These are phyloP conservation scores for Patella pellucida DNA, from an alignment of 2,888 invertebrate species.

Conservation along the genomic window DNA sequence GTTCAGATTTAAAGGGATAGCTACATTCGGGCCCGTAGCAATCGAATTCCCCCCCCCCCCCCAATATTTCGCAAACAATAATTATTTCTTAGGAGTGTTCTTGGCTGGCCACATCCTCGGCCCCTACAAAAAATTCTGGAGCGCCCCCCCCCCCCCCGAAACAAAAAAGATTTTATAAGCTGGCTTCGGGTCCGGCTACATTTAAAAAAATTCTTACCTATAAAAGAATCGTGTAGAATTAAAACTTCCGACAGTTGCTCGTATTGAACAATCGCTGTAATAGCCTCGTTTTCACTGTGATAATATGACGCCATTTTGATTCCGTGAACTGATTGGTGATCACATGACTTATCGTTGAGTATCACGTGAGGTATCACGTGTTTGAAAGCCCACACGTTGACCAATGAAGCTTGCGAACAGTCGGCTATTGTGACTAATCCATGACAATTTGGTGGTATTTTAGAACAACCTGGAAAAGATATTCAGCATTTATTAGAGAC, in stretches of 20 bases:
- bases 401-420: constrained; percentile 6
- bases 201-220: constrained; percentile 2
- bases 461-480: constrained; percentile 15
- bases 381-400: constrained; percentile 24
- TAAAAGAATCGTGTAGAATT: constrained; percentile 11
- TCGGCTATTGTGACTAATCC: constrained; percentile 20
- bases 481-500: background rate
- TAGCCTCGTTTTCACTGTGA: constrained; percentile 5
- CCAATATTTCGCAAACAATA: no score
- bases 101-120: no score
- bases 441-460: constrained; percentile 2
- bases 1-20: no score
- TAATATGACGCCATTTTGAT: constrained; percentile 7
- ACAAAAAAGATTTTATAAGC: no score
- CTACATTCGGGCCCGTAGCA: no score
- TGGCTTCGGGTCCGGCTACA: no score
- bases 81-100: no score
- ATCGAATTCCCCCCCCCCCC: no score
- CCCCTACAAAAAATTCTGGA: no score
- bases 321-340: constrained; percentile 1
- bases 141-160: no score
- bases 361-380: constrained; percentile 26
- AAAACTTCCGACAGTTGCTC: constrained; percentile 19
- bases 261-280: constrained; percentile 1
- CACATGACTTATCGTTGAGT: constrained; percentile 13